Evolutionary conservation across 2,888 invertebrate species (phyloP), one percentile per base, ranked within the genome.

Genomic region (Argynnis bischoffii): DNA sequence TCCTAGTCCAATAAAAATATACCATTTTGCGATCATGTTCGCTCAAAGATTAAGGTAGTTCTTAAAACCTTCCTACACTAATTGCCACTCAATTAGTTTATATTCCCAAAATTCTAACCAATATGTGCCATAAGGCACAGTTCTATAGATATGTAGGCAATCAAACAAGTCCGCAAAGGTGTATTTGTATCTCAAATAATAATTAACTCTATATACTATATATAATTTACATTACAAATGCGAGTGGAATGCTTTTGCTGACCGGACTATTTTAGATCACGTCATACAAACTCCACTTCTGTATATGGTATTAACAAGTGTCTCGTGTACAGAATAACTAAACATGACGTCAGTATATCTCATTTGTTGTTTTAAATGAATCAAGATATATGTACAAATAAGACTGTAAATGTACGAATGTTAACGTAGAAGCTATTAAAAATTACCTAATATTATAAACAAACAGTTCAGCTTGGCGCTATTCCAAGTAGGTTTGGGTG

Each of bases 401-500:
- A 8, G 35, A 35, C 8, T 6, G 15, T 18, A 59, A 16, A 59
- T 15, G n/a, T 48, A 59, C n/a, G 13, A 11, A 59, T 48, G 21
- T 48, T 26, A 48, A 11, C 11, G 15, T 47, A 35, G 35, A 35
- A 48, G 21, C n/a, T 26, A 48, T n/a, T 26, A 48, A 47, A 46
- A 46, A 59, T 16, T 31, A 59, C 26, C 59, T 85, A 88, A 86
- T 87, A 82, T 86, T 88, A 88, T 88, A 91, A 90, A 92, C 91
- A 91, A 90, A 89, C 84, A 83, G 81, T 82, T 78, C 80, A 79
- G 77, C 79, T 83, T 92, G 92, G 92, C 89, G 55, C 56, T 63
- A 72, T 64, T 85, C 92, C 92, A 92, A 90, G 80, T 85, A 83
- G 85, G 84, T 82, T 85, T 82, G 83, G 79, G 83, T 86, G 86